These are phyloP conservation scores for Enoplosus armatus DNA, from an alignment of 2,797 vertebrate genomes.

Conservation along the genomic window DNA sequence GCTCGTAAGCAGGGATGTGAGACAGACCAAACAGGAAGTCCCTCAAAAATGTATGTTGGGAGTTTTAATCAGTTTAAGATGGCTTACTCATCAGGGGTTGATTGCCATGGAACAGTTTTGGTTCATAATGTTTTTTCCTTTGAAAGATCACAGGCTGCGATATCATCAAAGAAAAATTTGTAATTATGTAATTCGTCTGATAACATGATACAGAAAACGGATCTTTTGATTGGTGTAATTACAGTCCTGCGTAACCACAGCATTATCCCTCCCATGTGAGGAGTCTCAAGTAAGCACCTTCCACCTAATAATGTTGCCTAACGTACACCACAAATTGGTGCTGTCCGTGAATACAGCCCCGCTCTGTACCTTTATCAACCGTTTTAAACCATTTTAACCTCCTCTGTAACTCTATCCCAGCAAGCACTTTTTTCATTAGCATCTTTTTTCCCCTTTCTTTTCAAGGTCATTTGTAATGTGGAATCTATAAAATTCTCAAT, in stretches of 20 bases:
- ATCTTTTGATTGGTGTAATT: constrained; percentile 73
- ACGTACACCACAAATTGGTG: constrained; percentile 33
- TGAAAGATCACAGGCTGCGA: constrained; percentile 72
- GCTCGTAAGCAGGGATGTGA: constrained; percentile 77
- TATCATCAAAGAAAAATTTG: constrained; percentile 76
- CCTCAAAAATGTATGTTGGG: constrained; percentile 82
- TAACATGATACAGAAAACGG: constrained; percentile 67
- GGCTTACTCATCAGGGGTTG: constrained; percentile 77
- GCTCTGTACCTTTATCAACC: constrained; percentile 60
- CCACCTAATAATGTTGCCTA: constrained; percentile 51
- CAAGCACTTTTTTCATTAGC: constrained; percentile 78
- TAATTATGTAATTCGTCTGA: constrained; percentile 70
- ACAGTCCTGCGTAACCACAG: constrained; percentile 55
- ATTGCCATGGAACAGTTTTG: constrained; percentile 78
- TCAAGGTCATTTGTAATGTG: constrained; percentile 86
- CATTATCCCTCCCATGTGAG: constrained; percentile 60
- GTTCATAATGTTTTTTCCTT: constrained; percentile 77
- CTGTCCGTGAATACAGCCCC: constrained; percentile 20
- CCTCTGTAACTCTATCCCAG: constrained; percentile 74
- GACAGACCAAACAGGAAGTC: constrained; percentile 88
- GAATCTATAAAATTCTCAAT: constrained; percentile 88
- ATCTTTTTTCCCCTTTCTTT: constrained; percentile 56
- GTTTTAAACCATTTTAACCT: constrained; percentile 69
- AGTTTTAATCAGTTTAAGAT: constrained; percentile 86
- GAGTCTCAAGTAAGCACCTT: constrained; percentile 58